phyloP scores from a whole-genome alignment of 2,113 vertebrate genomes.

The Notechis scutatus region DNA sequence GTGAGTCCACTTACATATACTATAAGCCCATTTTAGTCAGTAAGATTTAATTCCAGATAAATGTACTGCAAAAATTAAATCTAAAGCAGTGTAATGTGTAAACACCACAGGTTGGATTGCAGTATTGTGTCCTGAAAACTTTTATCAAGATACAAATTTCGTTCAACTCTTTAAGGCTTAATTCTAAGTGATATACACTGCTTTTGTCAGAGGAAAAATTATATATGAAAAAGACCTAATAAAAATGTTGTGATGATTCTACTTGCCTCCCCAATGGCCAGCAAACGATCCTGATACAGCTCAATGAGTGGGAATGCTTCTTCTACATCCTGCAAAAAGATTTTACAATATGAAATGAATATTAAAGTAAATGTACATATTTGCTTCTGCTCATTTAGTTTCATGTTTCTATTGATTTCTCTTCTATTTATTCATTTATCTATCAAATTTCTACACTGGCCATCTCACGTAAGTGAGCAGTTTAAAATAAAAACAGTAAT shows the following conservation, averaged over 20 bases:
- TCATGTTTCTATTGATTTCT: neutral
- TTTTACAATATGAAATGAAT: conserved; percentile 5
- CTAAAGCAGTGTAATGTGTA: neutral
- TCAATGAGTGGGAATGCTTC: conserved; percentile 87
- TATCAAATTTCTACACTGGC: neutral
- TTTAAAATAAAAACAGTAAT: neutral
- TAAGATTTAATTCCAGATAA: neutral
- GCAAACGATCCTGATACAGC: conserved; percentile 82
- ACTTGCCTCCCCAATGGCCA: conserved; percentile 91
- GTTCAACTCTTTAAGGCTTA: neutral
- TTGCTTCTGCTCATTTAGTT: neutral
- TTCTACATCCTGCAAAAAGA: conserved; percentile 82
- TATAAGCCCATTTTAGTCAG: neutral
- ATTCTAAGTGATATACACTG: neutral
- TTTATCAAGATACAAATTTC: neutral
- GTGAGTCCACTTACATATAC: neutral
- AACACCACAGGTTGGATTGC: neutral
- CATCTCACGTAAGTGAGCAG: neutral
- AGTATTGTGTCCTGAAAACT: neutral
- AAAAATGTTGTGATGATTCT: neutral
- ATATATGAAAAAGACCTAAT: neutral
- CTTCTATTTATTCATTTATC: neutral
- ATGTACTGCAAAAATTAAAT: neutral
- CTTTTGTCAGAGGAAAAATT: neutral
- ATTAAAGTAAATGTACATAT: neutral